These are phyloP conservation scores for Ptilonorhynchus violaceus DNA, from an alignment of 2,113 vertebrate genomes.

Conservation along the genomic window DNA sequence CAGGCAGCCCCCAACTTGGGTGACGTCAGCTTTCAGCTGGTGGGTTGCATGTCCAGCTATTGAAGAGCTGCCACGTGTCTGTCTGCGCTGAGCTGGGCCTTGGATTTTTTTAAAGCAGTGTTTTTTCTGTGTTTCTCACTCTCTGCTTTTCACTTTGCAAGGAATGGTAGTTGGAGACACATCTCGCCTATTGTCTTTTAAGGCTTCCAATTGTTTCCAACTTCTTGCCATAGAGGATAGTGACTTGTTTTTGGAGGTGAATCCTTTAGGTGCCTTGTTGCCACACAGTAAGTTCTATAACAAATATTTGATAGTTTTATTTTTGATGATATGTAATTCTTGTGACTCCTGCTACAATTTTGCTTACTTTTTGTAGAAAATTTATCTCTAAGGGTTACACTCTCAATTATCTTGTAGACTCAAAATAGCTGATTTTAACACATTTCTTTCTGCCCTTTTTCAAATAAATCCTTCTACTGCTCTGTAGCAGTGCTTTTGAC, in stretches of 20 bases:
- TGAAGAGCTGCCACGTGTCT: not conserved
- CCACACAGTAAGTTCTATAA: not conserved
- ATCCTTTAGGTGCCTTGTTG: not conserved
- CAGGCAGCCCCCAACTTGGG: not conserved
- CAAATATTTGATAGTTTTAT: not conserved
- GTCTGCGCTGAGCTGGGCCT: not conserved
- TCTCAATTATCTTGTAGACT: constrained; percentile 4
- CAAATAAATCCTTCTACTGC: not conserved
- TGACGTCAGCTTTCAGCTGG: not conserved
- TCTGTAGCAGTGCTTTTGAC: not conserved
- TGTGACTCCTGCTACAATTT: constrained; percentile 32
- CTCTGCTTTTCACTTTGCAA: not conserved
- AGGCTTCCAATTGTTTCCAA: not conserved
- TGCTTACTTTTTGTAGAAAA: constrained; percentile 37
- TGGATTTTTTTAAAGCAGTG: not conserved
- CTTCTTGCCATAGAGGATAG: not conserved
- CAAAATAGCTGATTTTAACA: constrained; percentile 34
- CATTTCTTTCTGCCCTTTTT: not conserved
- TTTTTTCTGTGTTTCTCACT: not conserved
- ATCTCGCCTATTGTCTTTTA: not conserved
- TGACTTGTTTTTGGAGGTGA: not conserved
- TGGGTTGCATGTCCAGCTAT: not conserved
- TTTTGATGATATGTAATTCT: not conserved
- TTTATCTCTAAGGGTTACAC: constrained; percentile 28
- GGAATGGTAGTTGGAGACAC: not conserved